Percentiles rank a stretch among this genome's conserved stretches.
Evolutionary conservation across 2,888 invertebrate genomes (phyloP).

Genomic region (Digitonthophagus gazella): DNA sequence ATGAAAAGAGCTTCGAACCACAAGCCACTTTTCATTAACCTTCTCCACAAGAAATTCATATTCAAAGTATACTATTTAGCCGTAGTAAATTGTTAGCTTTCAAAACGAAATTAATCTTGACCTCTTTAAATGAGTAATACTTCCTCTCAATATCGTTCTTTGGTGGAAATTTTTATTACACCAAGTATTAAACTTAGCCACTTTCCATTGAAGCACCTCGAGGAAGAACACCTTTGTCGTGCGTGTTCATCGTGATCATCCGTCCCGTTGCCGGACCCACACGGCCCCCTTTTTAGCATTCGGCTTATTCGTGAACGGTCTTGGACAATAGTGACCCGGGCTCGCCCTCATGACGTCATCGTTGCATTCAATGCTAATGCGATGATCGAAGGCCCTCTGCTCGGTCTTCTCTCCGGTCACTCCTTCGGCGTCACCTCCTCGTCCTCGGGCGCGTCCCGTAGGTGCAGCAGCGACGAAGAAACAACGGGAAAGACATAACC

Average conservation of each 20-base stretch:
- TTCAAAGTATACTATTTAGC: too few species aligned
- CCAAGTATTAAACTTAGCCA: too few species aligned
- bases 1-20: too few species aligned
- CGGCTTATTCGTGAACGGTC: background rate
- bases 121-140: background rate
- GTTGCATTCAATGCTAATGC: conserved; percentile 12
- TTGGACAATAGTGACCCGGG: conserved; percentile 15
- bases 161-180: too few species aligned
- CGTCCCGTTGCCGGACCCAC: background rate
- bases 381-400: background rate
- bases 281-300: background rate
- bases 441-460: background rate
- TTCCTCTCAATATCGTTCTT: background rate
- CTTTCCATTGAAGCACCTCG: too few species aligned
- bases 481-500: background rate
- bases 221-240: too few species aligned
- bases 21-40: too few species aligned
- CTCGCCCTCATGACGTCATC: conserved; percentile 11
- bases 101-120: too few species aligned
- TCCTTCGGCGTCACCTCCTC: conserved; percentile 1
- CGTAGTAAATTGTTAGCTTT: too few species aligned
- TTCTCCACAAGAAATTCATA: too few species aligned
- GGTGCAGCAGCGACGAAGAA: background rate
- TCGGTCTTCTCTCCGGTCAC: conserved; percentile 9
- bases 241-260: background rate